Percentiles rank a stretch among this genome's conserved stretches.
These are phyloP conservation scores for Bubalus kerabau DNA, from an alignment of 2,113 vertebrate genomes.

Conservation along the genomic window DNA sequence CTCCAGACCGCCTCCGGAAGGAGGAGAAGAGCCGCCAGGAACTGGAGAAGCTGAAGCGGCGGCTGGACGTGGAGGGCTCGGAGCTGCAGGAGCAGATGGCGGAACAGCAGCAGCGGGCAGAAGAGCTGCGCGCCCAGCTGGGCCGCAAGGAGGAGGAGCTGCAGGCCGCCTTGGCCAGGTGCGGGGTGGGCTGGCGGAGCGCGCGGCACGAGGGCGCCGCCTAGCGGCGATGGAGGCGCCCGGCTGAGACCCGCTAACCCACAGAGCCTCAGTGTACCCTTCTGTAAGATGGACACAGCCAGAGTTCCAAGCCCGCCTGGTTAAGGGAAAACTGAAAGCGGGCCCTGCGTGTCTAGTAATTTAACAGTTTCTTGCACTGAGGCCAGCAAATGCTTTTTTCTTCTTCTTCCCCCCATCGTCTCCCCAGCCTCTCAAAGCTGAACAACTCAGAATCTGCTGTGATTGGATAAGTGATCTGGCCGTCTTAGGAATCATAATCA, in stretches of 20 bases:
- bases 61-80: constrained; percentile 87
- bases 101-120: constrained; percentile 83
- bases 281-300: neutral
- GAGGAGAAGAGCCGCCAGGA: constrained; percentile 92
- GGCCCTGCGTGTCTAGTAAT: too few relatives aligned
- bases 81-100: constrained; percentile 92
- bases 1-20: constrained; percentile 89
- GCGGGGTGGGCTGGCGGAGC: neutral
- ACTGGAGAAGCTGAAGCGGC: constrained; percentile 90
- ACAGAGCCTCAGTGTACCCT: neutral
- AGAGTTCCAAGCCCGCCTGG: neutral
- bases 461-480: neutral
- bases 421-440: neutral
- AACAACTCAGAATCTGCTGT: neutral
- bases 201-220: accelerated
- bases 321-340: neutral
- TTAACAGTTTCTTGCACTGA: neutral
- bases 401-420: neutral
- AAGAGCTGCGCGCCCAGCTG: constrained; percentile 86
- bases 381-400: neutral
- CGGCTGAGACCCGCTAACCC: neutral
- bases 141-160: constrained; percentile 91
- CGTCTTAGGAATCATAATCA: neutral
- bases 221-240: neutral
- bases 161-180: constrained; percentile 85